phyloP scores from a whole-genome alignment of 2,888 invertebrate species.

The Hesperia comma region DNA sequence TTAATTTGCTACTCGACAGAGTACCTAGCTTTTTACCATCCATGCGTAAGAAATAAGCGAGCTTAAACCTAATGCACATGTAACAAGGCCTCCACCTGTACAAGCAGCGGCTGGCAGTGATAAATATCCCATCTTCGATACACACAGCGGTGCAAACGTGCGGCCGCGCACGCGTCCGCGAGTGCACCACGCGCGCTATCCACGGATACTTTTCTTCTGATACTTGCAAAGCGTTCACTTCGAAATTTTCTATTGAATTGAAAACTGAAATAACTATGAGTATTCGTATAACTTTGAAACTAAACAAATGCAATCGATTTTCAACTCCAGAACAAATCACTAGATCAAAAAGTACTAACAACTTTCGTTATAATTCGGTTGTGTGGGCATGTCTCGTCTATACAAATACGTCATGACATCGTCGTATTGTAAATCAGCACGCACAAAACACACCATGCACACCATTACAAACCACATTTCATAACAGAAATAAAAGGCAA shows the following conservation, averaged over 20 bases:
- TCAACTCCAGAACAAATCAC: too few species aligned
- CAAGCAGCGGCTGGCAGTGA: slow-evolving; percentile 65
- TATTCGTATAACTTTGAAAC: background rate
- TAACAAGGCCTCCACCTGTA: slow-evolving; percentile 46
- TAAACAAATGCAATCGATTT: too few species aligned
- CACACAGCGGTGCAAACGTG: slow-evolving; percentile 64
- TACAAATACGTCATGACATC: slow-evolving; percentile 20
- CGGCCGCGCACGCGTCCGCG: slow-evolving; percentile 46
- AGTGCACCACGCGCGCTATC: slow-evolving; percentile 65
- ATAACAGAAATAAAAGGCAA: slow-evolving; percentile 38
- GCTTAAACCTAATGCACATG: background rate
- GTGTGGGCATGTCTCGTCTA: background rate
- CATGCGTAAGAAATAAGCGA: too few species aligned
- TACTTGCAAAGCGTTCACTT: slow-evolving; percentile 47
- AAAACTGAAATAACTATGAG: slow-evolving; percentile 52
- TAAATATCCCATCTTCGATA: slow-evolving; percentile 57
- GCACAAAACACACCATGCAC: background rate
- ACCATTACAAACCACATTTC: slow-evolving; percentile 25
- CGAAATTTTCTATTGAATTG: slow-evolving; percentile 51
- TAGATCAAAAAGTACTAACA: slow-evolving; percentile 47
- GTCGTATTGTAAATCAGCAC: slow-evolving; percentile 6
- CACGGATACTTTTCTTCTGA: slow-evolving; percentile 54
- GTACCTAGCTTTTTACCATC: too few species aligned
- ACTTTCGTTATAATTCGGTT: slow-evolving; percentile 44
- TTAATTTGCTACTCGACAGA: too few species aligned